These are phyloP conservation scores for Apodemia zela DNA, from an alignment of 2,888 invertebrate genomes.

Conservation along the genomic window DNA sequence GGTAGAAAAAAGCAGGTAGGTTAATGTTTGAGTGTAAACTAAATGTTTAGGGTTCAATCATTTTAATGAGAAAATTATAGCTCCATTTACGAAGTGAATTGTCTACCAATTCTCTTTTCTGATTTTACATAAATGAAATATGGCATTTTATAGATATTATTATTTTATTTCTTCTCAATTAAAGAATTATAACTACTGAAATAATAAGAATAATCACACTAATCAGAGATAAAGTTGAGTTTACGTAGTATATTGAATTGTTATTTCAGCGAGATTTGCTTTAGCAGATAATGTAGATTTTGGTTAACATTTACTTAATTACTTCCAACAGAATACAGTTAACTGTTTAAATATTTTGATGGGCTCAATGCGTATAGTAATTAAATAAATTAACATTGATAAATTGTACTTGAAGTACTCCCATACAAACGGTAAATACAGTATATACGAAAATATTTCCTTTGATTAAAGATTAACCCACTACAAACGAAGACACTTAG, in stretches of 20 bases:
- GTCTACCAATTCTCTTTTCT: no score
- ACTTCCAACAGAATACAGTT: not conserved
- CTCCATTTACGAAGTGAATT: no score
- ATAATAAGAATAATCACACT: not conserved
- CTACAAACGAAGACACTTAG: conserved; percentile 19
- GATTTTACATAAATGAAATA: no score
- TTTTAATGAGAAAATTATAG: no score
- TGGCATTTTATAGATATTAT: no score
- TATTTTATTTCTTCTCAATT: no score
- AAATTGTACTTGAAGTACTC: conserved; percentile 2
- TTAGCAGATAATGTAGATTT: not conserved
- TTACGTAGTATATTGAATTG: not conserved
- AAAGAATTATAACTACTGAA: no score
- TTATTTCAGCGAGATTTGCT: not conserved
- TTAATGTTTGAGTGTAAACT: no score
- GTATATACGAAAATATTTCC: not conserved
- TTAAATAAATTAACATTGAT: not conserved
- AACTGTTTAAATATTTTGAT: not conserved
- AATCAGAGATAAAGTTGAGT: not conserved
- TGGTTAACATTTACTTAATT: conserved; percentile 1
- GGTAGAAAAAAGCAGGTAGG: no score
- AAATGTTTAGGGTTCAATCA: no score
- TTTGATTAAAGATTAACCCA: conserved; percentile 14
- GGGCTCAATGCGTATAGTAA: not conserved
- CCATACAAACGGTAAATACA: not conserved